Evolutionary conservation across 2,113 vertebrate species (phyloP).

Genomic region (Cyprinus carpio): DNA sequence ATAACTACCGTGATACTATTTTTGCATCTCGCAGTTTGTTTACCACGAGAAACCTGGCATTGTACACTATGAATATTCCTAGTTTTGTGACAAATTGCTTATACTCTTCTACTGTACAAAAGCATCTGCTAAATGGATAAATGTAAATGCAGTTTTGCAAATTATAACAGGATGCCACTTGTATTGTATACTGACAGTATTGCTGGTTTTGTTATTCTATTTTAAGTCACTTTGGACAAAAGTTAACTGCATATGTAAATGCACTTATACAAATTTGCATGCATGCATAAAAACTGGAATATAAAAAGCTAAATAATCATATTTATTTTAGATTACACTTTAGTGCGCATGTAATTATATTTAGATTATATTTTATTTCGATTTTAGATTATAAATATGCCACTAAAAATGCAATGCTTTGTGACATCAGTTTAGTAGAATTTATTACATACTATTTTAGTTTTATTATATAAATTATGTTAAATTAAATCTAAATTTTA

Average conservation of each 20-base stretch:
- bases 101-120: not conserved
- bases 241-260: not conserved
- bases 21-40: not conserved
- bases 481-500: too few species aligned
- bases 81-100: not conserved
- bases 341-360: too few species aligned
- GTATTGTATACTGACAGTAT: not conserved
- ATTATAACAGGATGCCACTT: not conserved
- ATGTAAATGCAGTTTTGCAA: not conserved
- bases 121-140: not conserved
- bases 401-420: not conserved
- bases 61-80: not conserved
- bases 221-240: not conserved
- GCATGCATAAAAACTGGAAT: not conserved
- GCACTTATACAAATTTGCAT: not conserved
- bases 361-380: too few species aligned
- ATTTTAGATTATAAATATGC: not conserved
- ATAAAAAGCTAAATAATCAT: not conserved
- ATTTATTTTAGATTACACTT: not conserved
- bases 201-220: not conserved
- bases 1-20: not conserved
- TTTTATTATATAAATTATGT: too few species aligned
- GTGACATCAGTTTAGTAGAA: not conserved
- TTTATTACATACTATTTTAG: too few species aligned
- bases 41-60: not conserved